These are phyloP conservation scores for Tipula vernalis DNA, from an alignment of 2,888 invertebrate species.

Conservation along the genomic window DNA sequence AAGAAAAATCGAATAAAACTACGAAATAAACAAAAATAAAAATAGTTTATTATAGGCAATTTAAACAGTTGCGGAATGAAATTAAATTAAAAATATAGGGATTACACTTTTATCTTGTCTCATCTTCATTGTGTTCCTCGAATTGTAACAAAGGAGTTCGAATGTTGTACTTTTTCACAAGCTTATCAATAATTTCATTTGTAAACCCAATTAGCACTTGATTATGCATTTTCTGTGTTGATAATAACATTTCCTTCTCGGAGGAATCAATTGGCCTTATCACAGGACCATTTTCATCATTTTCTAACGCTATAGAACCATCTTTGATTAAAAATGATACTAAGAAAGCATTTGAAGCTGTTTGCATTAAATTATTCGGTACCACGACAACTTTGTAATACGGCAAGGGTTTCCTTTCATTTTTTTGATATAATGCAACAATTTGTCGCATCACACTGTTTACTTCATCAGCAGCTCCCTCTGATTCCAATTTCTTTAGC, in stretches of 20 bases:
- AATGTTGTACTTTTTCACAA: neutral
- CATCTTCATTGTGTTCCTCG: neutral
- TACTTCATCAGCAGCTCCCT: neutral
- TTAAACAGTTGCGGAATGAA: no score
- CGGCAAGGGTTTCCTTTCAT: conserved; percentile 36
- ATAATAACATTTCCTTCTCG: conserved; percentile 14
- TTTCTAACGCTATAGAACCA: conserved; percentile 36
- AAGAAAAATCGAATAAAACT: no score
- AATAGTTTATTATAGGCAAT: no score
- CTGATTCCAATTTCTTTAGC: conserved; percentile 26
- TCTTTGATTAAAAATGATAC: conserved; percentile 44
- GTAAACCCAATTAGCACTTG: neutral
- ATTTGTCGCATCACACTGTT: neutral
- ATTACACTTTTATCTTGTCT: neutral
- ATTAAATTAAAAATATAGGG: no score
- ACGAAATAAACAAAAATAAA: no score
- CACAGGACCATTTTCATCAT: conserved; percentile 30
- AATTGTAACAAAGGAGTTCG: neutral
- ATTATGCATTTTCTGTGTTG: neutral
- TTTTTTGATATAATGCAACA: conserved; percentile 25
- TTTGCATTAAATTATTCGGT: conserved; percentile 41
- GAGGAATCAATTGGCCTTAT: conserved; percentile 20
- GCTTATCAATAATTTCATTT: neutral
- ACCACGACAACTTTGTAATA: conserved; percentile 43
- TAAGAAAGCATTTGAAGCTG: conserved; percentile 47